Evolutionary conservation across 2,888 invertebrate species (phyloP).

Genomic region (Incurvaria masculella): DNA sequence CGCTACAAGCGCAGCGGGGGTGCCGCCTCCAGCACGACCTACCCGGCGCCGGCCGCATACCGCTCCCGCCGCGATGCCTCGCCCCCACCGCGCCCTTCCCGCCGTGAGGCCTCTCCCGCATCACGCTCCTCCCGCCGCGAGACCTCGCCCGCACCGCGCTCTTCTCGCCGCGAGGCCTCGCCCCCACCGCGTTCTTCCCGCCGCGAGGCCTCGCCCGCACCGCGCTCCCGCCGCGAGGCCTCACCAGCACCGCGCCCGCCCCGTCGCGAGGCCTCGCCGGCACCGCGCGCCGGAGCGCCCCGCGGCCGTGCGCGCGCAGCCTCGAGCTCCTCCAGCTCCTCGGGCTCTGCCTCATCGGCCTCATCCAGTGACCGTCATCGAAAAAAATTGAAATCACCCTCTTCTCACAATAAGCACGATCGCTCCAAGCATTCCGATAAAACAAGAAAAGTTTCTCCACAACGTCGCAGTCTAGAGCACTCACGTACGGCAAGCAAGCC

Average conservation of each 20-base stretch:
- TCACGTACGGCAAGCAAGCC: no score
- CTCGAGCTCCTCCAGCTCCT: no score
- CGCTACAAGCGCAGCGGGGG: slow-evolving; percentile 21
- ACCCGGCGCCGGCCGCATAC: slow-evolving; percentile 1
- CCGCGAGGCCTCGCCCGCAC: neutral
- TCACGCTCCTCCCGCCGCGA: slow-evolving; percentile 6
- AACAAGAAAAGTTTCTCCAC: no score
- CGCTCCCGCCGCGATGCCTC: slow-evolving; percentile 16
- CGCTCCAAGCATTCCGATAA: no score
- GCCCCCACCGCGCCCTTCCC: slow-evolving; percentile 17
- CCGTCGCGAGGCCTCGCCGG: neutral
- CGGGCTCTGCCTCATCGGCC: no score
- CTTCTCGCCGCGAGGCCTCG: neutral
- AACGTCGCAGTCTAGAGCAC: no score
- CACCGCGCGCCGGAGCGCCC: neutral
- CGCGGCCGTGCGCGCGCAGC: no score
- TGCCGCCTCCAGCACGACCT: slow-evolving; percentile 1
- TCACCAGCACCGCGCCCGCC: neutral
- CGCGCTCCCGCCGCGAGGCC: neutral
- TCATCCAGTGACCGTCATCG: no score
- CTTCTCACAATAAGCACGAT: no score
- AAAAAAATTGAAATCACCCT: no score
- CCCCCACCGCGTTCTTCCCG: neutral
- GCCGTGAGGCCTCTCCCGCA: neutral
- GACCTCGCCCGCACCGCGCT: slow-evolving; percentile 21